A percentile compares a stretch with the other conserved stretches of the same genome.
Conservation (phyloP, 2,113 vertebrate species). For the Indicator indicator region DNA sequence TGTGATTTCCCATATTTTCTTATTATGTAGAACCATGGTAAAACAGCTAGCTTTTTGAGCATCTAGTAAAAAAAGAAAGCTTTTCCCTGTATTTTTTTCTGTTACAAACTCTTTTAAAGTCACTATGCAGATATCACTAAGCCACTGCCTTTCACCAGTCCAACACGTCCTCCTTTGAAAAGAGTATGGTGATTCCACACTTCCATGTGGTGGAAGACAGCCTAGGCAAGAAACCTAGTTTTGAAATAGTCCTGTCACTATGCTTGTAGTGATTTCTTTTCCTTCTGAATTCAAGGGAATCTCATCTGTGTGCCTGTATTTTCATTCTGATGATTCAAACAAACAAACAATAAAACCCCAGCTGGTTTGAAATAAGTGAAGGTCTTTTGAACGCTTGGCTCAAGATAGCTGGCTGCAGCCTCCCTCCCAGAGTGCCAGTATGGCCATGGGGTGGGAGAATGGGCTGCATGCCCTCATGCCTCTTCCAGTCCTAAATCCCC, state of each 20-base stretch:
- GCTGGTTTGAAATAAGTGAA: accelerated
- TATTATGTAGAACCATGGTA: not conserved
- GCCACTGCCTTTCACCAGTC: not conserved
- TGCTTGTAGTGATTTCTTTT: not conserved
- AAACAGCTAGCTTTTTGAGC: not conserved
- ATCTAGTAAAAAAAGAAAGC: not conserved
- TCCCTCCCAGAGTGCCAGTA: not conserved
- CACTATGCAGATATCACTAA: not conserved
- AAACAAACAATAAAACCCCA: too few relatives aligned
- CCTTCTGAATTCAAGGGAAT: not conserved
- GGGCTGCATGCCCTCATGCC: accelerated
- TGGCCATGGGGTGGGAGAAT: not conserved
- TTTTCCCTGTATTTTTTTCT: not conserved
- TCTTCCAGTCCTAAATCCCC: not conserved
- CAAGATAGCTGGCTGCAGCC: not conserved
- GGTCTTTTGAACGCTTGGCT: not conserved
- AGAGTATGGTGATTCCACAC: not conserved
- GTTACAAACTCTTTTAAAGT: not conserved
- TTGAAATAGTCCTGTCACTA: not conserved
- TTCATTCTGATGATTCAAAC: not conserved
- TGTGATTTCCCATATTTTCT: not conserved
- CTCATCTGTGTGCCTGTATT: not conserved
- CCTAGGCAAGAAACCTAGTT: not conserved
- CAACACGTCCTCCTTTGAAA: not conserved
- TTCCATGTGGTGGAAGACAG: not conserved